phyloP scores from a whole-genome alignment of 2,113 vertebrate species.

The Ciconia boyciana region DNA sequence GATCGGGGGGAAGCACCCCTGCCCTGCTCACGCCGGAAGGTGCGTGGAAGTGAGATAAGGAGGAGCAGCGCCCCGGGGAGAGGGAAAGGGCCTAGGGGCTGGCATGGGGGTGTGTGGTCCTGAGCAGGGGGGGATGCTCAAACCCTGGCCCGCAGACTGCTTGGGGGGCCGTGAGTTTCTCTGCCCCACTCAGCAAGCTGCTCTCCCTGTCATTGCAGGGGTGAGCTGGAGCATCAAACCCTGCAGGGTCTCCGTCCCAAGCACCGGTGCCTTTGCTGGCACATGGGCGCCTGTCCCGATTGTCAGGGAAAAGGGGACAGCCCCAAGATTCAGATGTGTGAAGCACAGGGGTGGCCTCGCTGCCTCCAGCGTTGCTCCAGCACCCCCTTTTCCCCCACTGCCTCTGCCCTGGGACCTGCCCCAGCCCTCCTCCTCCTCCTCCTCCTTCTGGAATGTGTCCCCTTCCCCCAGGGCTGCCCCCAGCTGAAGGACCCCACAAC shows the following conservation, averaged over 20 bases:
- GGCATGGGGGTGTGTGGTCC: accelerated
- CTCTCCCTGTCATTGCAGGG: accelerated
- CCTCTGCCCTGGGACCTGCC: not conserved
- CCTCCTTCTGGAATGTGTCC: not conserved
- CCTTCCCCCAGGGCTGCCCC: not conserved
- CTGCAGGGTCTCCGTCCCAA: not conserved
- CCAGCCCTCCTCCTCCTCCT: not conserved
- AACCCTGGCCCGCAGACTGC: not conserved
- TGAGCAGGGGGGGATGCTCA: not conserved
- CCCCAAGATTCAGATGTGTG: not conserved
- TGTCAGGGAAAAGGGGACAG: not conserved
- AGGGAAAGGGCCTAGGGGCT: not conserved
- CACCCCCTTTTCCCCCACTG: not conserved
- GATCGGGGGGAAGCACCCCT: slow-evolving; percentile 17
- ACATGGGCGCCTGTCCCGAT: accelerated
- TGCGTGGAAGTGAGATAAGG: slow-evolving; percentile 58
- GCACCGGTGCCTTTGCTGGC: not conserved
- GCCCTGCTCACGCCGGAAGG: slow-evolving; percentile 11
- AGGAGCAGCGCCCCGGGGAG: not conserved
- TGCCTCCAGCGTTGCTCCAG: not conserved
- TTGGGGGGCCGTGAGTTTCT: not conserved
- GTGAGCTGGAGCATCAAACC: not conserved
- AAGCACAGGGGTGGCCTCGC: not conserved
- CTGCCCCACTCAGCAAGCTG: accelerated
- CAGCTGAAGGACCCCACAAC: not conserved